Conservation (phyloP, 35 echinoderm and acorn worm genomes). For the Apostichopus parvimensis region DNA sequence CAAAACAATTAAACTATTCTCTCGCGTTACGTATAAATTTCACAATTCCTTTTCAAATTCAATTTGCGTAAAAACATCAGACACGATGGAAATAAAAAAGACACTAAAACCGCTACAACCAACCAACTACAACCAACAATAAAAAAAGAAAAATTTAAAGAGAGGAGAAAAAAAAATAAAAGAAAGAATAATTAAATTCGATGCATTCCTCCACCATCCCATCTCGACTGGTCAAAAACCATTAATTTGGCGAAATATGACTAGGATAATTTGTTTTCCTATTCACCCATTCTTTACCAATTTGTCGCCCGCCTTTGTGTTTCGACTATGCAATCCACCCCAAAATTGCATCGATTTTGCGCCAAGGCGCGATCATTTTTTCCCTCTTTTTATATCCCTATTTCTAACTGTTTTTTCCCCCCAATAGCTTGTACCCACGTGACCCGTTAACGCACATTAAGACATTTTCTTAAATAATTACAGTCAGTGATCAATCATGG, state of each 20-base stretch:
- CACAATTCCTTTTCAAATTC: background rate
- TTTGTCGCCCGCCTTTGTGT: conserved; percentile 10
- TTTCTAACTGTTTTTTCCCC: conserved; percentile 1
- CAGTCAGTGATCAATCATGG: conserved; percentile 40
- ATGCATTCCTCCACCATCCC: background rate
- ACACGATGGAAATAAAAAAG: background rate
- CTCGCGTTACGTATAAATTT: background rate
- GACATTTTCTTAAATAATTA: conserved; percentile 55
- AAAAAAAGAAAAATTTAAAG: background rate
- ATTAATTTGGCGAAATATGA: background rate
- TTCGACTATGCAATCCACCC: background rate
- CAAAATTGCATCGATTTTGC: background rate
- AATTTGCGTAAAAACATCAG: background rate
- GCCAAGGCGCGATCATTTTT: background rate
- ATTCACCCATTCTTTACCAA: background rate
- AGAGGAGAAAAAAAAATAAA: background rate
- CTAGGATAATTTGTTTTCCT: background rate
- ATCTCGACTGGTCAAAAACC: background rate
- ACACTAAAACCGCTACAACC: background rate
- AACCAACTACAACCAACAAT: background rate
- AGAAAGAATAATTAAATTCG: background rate
- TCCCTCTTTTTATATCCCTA: background rate
- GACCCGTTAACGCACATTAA: conserved; percentile 48
- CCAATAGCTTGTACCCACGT: conserved; percentile 14
- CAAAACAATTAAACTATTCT: background rate